phyloP scores from a whole-genome alignment of 2,113 vertebrate genomes.

The Trogon melanurus region DNA sequence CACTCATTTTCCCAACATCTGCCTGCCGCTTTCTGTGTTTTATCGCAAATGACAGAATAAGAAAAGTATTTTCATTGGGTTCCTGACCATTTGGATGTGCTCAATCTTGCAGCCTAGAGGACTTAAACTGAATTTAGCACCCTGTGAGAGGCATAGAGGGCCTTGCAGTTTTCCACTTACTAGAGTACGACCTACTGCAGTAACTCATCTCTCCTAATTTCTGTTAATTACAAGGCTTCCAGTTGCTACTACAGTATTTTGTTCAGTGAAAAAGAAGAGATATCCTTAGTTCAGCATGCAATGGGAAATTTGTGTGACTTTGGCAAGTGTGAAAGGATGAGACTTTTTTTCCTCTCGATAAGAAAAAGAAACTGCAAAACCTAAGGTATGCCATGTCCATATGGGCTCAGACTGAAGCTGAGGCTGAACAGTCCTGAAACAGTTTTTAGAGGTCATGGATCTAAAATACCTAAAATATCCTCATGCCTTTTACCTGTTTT shows the following conservation, averaged over 20 bases:
- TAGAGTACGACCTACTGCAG: constrained; percentile 1
- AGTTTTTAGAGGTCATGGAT: not conserved
- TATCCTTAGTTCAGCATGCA: constrained; percentile 26
- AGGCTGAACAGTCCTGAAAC: not conserved
- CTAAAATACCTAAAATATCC: not conserved
- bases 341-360: not conserved
- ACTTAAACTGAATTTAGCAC: not conserved
- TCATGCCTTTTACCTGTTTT: not conserved
- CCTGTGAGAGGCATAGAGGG: not conserved
- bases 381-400: not conserved
- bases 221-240: constrained; percentile 36
- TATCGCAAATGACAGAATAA: not conserved
- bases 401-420: not conserved
- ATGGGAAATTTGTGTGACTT: constrained; percentile 25
- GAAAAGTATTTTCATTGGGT: not conserved
- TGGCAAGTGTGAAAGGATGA: not conserved
- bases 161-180: not conserved
- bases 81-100: not conserved
- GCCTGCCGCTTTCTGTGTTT: not conserved
- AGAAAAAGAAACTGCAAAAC: not conserved
- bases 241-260: constrained; percentile 32
- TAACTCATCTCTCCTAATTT: not conserved
- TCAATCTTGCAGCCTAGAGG: not conserved
- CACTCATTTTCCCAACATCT: not conserved
- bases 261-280: not conserved